A percentile compares a stretch with the other conserved stretches of the same genome.
Evolutionary conservation across 2,888 invertebrate genomes (phyloP).

Genomic region (Platycnemis pennipes): DNA sequence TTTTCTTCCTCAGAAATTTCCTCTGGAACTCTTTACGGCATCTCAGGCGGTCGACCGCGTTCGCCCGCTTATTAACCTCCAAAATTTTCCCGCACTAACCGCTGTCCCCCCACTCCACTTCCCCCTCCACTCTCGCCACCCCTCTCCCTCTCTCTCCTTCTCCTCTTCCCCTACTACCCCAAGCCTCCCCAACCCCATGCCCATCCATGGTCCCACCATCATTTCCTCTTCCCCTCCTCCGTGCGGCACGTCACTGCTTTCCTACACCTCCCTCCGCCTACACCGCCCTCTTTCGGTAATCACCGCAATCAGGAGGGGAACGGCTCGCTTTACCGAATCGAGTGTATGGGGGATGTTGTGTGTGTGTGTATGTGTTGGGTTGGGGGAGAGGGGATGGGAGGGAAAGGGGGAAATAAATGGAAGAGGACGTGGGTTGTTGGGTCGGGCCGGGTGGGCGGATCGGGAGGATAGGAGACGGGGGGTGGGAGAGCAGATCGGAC

Average conservation of each 20-base stretch:
- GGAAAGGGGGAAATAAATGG: neutral
- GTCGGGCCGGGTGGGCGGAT: neutral
- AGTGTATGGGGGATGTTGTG: neutral
- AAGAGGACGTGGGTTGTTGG: neutral
- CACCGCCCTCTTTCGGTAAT: constrained; percentile 42
- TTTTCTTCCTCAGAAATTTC: constrained; percentile 56
- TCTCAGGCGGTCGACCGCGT: constrained; percentile 52
- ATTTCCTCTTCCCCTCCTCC: neutral
- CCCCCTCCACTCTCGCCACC: too few species aligned
- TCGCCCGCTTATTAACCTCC: constrained; percentile 58
- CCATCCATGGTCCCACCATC: too few species aligned
- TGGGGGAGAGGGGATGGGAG: neutral
- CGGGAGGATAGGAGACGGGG: neutral
- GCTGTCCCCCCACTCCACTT: neutral
- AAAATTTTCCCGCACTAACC: neutral
- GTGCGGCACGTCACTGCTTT: neutral
- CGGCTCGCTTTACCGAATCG: constrained; percentile 30
- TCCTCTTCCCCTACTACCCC: neutral
- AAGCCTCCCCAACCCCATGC: neutral
- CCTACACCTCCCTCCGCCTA: neutral
- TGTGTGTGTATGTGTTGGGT: neutral
- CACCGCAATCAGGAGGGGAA: constrained; percentile 50
- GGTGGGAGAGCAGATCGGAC: constrained; percentile 35
- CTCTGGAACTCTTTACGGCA: constrained; percentile 55
- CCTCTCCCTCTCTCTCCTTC: neutral